Percentiles rank a stretch among this genome's conserved stretches.
Conservation (phyloP, 2,888 invertebrate genomes). For the Noctuana brunneofusca region DNA sequence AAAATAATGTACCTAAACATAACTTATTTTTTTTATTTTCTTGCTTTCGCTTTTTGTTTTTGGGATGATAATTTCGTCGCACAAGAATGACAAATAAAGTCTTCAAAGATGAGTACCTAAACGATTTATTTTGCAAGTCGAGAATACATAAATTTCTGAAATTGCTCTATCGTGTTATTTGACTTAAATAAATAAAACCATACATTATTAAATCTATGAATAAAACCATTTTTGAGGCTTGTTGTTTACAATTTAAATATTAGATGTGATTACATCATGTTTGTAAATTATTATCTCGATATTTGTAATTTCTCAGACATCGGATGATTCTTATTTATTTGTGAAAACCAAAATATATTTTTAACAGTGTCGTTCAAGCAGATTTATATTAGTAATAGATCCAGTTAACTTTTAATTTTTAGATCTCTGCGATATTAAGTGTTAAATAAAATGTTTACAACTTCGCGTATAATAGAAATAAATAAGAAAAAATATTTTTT, state of each 20-base stretch:
- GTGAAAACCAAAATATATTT: conserved; percentile 1
- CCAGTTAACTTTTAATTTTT: neutral
- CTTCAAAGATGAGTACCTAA: neutral
- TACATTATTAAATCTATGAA: no score
- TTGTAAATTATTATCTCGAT: conserved; percentile 13
- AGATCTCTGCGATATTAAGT: neutral
- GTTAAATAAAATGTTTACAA: neutral
- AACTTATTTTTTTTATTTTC: no score
- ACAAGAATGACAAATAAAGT: no score
- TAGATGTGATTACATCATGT: conserved; percentile 9
- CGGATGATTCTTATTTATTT: conserved; percentile 25
- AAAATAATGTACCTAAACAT: no score
- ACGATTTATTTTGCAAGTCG: neutral
- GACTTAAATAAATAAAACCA: neutral
- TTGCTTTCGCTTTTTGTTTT: no score
- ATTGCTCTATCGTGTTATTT: neutral
- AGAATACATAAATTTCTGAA: neutral
- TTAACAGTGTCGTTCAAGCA: neutral
- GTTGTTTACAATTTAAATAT: conserved; percentile 13
- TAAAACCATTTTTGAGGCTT: conserved; percentile 28
- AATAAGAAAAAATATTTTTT: no score
- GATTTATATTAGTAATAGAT: neutral
- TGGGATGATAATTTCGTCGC: no score
- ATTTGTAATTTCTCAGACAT: conserved; percentile 7
- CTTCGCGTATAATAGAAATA: no score